Evolutionary conservation across 2,797 vertebrate genomes (phyloP).

Genomic region (Sandelia bainsii): DNA sequence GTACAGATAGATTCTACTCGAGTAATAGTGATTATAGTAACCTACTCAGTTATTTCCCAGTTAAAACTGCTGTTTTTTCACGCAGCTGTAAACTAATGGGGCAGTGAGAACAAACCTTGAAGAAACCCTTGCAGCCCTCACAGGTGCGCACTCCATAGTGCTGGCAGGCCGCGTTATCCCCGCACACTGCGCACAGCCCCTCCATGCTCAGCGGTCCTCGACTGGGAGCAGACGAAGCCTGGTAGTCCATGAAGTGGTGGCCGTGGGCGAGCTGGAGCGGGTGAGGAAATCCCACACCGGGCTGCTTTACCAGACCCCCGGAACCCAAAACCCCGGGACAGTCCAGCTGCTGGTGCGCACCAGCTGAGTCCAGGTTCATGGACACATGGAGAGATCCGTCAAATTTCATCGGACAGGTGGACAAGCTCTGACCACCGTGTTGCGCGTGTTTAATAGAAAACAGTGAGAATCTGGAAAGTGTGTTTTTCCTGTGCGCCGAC

Average conservation of each 20-base stretch:
- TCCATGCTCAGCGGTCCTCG: constrained; percentile 90
- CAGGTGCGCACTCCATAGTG: constrained; percentile 97
- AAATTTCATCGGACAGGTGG: constrained; percentile 93
- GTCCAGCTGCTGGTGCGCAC: constrained; percentile 87
- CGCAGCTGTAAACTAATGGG: background rate
- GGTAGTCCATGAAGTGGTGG: constrained; percentile 90
- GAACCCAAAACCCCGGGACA: constrained; percentile 85
- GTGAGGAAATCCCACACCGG: constrained; percentile 87
- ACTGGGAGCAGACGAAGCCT: constrained; percentile 84
- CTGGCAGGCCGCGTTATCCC: constrained; percentile 96
- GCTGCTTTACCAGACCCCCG: constrained; percentile 87
- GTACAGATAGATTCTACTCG: background rate
- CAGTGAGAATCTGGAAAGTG: constrained; percentile 92
- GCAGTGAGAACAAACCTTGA: constrained; percentile 84
- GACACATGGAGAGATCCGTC: constrained; percentile 91
- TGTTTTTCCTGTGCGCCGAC: constrained; percentile 90
- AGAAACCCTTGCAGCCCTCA: constrained; percentile 97
- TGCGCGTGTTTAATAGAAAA: constrained; percentile 94
- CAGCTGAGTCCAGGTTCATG: constrained; percentile 86
- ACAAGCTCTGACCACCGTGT: constrained; percentile 84
- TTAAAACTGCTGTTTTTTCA: background rate
- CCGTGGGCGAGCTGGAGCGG: constrained; percentile 90
- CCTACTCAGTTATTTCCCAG: background rate
- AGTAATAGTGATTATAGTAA: no score
- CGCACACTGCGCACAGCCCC: constrained; percentile 95